Percentiles rank a stretch among this genome's conserved stretches.
Conservation (phyloP, 2,888 invertebrate genomes). For the Caenorhabditis sp. region DNA sequence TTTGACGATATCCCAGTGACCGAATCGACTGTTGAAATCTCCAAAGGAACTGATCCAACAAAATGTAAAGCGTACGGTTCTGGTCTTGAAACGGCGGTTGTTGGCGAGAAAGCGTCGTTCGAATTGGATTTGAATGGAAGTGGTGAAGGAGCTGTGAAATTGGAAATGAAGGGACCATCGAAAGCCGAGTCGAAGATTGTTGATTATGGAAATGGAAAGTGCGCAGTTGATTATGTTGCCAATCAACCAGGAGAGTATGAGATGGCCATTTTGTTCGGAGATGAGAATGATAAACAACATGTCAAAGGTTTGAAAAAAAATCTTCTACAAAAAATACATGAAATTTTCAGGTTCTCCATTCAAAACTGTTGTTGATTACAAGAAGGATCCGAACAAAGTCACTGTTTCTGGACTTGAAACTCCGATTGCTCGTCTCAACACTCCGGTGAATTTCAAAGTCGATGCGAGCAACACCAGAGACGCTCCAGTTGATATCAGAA, state of each 20-base stretch:
- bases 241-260: conserved; percentile 88
- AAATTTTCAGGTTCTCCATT: conserved; percentile 49
- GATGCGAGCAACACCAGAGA: conserved; percentile 47
- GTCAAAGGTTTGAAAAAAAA: conserved; percentile 36
- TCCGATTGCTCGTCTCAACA: conserved; percentile 20
- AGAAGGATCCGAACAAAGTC: conserved; percentile 34
- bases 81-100: conserved; percentile 37
- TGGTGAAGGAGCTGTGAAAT: conserved; percentile 92
- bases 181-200: conserved; percentile 77
- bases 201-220: conserved; percentile 92
- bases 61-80: conserved; percentile 39
- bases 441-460: conserved; percentile 41
- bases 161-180: conserved; percentile 95
- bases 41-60: conserved; percentile 37
- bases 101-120: conserved; percentile 44
- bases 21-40: conserved; percentile 25
- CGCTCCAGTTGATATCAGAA: conserved; percentile 30
- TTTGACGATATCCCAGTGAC: conserved; percentile 46
- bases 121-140: conserved; percentile 78
- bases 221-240: conserved; percentile 90
- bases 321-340: not conserved
- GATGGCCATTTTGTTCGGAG: conserved; percentile 53
- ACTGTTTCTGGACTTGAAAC: conserved; percentile 42
- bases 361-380: conserved; percentile 44
- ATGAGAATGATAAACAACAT: conserved; percentile 44